Evolutionary conservation across 1,140 invertebrate species (phyloP), one percentile per base, ranked within the genome.

Genomic region (Chionoecetes opilio): DNA sequence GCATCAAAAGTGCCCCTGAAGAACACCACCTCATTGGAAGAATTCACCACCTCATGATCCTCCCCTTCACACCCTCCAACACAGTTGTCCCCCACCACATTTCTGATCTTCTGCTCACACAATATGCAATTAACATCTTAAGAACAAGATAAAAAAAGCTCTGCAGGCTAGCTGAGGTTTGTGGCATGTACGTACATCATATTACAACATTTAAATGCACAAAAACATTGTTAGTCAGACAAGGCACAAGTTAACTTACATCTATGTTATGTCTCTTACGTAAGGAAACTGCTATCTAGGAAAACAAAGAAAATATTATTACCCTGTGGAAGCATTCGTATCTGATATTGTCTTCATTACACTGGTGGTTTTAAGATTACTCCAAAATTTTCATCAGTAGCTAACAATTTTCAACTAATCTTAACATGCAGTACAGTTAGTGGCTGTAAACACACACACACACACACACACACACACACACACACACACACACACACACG

Each of bases 211-310:
- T 26, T 75, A 75, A 75, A 75, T 75, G 63, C 21, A 75, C 63
- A 75, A 75, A n/a, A 75, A 75, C 21, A 75, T 3, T 75, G 63
- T 75, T 75, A 75, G 63, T 75, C 11, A 75, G 63, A 75, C 63
- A 75, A 75, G 63, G 63, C 63, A 75, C 63, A 75, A n/a, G 63
- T 75, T 75, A n/a, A 75, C 63, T 75, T 75, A 75, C 21, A n/a
- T 75, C 63, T 75, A 75, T 11, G 63, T 75, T 75, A 75, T 75
- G 63, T 75, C 21, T 26, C 63, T 75, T n/a, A n/a, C 6, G 63
- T 75, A 26, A 75, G 63, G 63, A 75, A 75, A 75, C 63, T 75
- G 21, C n/a, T 21, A 75, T 26, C 63, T 75, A n/a, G n/a, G 63
- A 75, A 75, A 75, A 75, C n/a, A n/a, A 75, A 21, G 63, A 75